phyloP scores from a whole-genome alignment of 2,888 invertebrate genomes.

The Ischnus inquisitorius region DNA sequence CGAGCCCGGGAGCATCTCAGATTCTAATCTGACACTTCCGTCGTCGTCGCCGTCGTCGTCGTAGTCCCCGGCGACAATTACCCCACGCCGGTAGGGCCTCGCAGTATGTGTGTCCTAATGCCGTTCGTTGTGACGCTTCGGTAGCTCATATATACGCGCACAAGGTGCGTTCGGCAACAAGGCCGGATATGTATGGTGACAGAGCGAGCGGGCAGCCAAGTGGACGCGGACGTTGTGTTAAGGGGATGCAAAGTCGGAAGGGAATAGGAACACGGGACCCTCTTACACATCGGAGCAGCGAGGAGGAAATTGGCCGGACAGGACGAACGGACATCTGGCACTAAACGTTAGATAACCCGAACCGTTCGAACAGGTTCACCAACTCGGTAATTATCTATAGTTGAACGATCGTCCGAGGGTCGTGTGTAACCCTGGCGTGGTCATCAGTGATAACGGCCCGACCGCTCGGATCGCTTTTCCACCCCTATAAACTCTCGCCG shows the following conservation, averaged over 20 bases:
- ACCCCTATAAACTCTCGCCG: slow-evolving; percentile 34
- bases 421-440: slow-evolving; percentile 52
- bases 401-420: slow-evolving; percentile 21
- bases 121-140: slow-evolving; percentile 62
- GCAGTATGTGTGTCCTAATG: slow-evolving; percentile 67
- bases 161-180: slow-evolving; percentile 35
- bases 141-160: slow-evolving; percentile 15
- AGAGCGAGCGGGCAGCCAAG: slow-evolving; percentile 30
- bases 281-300: slow-evolving; percentile 7
- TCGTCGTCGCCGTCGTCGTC: slow-evolving; percentile 73
- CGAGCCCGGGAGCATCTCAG: slow-evolving; percentile 81
- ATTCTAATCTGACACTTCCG: slow-evolving; percentile 84
- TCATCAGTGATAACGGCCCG: slow-evolving; percentile 71
- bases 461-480: slow-evolving; percentile 51
- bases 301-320: slow-evolving; percentile 76
- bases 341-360: slow-evolving; percentile 82
- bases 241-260: slow-evolving; percentile 3
- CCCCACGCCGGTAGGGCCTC: slow-evolving; percentile 65
- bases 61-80: slow-evolving; percentile 76
- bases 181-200: slow-evolving; percentile 26
- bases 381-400: slow-evolving; percentile 77
- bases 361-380: slow-evolving; percentile 80
- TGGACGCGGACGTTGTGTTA: slow-evolving; percentile 21
- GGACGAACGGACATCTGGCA: slow-evolving; percentile 79
- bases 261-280: slow-evolving; percentile 29